Evolutionary conservation across 2,113 vertebrate genomes (phyloP).

Genomic region (Poicephalus meyeri): DNA sequence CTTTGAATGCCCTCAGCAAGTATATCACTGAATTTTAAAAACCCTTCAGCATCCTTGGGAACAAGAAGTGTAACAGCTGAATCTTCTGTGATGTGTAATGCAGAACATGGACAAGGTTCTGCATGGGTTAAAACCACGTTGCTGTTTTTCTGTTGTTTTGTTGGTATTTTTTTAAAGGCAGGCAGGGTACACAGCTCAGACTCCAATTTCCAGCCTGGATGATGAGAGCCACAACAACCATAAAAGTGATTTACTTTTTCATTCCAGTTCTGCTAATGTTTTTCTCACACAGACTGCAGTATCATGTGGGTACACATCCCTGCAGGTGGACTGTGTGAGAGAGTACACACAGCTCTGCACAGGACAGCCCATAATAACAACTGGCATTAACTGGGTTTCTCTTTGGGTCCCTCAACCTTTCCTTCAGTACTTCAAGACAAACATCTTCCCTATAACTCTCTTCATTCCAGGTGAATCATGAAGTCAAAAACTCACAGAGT

Average conservation of each 20-base stretch:
- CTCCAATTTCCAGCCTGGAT: background rate
- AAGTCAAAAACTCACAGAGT: background rate
- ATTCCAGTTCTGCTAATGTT: background rate
- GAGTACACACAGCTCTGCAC: fast-evolving
- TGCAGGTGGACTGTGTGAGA: background rate
- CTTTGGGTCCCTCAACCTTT: background rate
- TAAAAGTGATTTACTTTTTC: background rate
- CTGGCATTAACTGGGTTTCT: background rate
- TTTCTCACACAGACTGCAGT: background rate
- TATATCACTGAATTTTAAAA: background rate
- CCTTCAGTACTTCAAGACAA: background rate
- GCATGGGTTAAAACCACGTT: background rate
- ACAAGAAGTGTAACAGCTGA: background rate
- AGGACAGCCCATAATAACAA: background rate
- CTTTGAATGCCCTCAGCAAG: background rate
- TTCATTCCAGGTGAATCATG: background rate
- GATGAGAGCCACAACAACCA: background rate
- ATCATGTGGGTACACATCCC: fast-evolving
- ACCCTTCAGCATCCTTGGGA: background rate
- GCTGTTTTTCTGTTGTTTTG: background rate
- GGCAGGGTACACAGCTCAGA: background rate
- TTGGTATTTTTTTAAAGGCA: background rate
- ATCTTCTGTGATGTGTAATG: background rate
- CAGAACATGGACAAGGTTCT: background rate
- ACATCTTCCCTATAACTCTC: background rate